A percentile compares a stretch with the other conserved stretches of the same genome.
phyloP scores from a whole-genome alignment of 2,113 vertebrate genomes.

The Recurvirostra avosetta region DNA sequence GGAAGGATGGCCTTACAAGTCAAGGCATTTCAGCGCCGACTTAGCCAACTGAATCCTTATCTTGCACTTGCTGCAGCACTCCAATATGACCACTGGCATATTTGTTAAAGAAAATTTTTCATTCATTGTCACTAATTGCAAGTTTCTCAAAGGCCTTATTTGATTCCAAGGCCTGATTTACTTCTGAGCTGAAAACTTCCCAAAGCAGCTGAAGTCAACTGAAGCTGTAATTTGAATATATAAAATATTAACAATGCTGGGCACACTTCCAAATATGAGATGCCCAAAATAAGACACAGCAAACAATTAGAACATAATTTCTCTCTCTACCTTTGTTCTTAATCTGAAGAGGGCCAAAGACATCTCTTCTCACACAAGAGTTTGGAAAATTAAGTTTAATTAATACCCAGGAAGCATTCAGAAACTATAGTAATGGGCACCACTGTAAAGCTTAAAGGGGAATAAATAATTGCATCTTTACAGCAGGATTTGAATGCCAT shows the following conservation, averaged over 20 bases:
- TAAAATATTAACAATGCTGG: conserved; percentile 21
- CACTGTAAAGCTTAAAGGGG: background rate
- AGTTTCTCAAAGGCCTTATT: background rate
- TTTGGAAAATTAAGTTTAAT: conserved; percentile 41
- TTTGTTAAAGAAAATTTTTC: background rate
- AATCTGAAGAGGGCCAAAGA: background rate
- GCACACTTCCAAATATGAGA: background rate
- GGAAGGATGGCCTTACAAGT: background rate
- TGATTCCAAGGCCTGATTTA: background rate
- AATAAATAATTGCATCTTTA: conserved; percentile 35
- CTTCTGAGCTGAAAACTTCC: background rate
- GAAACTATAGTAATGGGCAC: background rate
- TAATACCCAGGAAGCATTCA: background rate
- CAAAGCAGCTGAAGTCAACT: background rate
- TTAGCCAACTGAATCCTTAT: background rate
- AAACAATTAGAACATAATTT: background rate
- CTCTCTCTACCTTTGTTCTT: conserved; percentile 10
- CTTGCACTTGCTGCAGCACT: background rate
- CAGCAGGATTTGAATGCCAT: conserved; percentile 27
- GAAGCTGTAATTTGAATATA: background rate
- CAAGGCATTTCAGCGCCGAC: background rate
- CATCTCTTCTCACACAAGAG: background rate
- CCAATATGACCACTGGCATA: background rate
- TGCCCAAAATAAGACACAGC: background rate
- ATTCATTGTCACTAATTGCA: background rate